phyloP scores from a whole-genome alignment of 1,140 invertebrate genomes.

The Rhynchophorus ferrugineus region DNA sequence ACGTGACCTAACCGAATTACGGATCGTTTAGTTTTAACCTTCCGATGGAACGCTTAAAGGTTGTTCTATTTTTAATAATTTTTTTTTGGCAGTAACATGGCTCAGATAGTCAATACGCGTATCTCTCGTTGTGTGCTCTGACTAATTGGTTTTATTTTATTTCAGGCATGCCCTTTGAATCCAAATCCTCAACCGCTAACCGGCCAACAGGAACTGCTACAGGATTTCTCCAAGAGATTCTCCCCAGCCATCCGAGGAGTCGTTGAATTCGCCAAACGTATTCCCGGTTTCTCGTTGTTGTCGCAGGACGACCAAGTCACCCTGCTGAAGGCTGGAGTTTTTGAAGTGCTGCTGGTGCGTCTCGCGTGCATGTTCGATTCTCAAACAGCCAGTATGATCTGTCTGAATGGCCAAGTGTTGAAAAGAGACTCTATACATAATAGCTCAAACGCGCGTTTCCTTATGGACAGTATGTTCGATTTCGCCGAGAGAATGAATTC shows the following conservation, averaged over 20 bases:
- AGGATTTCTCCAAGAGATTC: slow-evolving; percentile 89
- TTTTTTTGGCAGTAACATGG: slow-evolving; percentile 7
- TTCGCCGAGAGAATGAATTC: slow-evolving; percentile 91
- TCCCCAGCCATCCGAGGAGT: slow-evolving; percentile 93
- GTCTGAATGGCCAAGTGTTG: slow-evolving; percentile 84
- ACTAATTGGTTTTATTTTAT: slow-evolving; percentile 35
- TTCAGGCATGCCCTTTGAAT: slow-evolving; percentile 90
- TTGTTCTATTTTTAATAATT: slow-evolving; percentile 23
- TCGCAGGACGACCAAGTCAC: slow-evolving; percentile 96
- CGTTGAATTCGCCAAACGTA: slow-evolving; percentile 94
- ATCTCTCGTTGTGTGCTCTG: too few relatives aligned
- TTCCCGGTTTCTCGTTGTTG: slow-evolving; percentile 90
- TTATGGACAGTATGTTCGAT: slow-evolving; percentile 95
- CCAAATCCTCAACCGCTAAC: slow-evolving; percentile 78
- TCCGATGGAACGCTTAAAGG: slow-evolving; percentile 11
- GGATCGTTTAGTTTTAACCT: slow-evolving; percentile 11
- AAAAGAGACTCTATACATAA: slow-evolving; percentile 84
- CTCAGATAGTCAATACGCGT: too few relatives aligned
- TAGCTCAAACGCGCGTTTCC: slow-evolving; percentile 83
- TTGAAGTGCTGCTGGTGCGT: slow-evolving; percentile 87
- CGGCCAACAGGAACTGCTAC: slow-evolving; percentile 68
- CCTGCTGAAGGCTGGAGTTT: slow-evolving; percentile 90
- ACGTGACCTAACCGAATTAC: slow-evolving; percentile 15
- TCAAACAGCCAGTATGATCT: slow-evolving; percentile 84
- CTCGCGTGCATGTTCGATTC: slow-evolving; percentile 91